Conservation (phyloP, 1,140 invertebrate species). For the Eufriesea mexicana region DNA sequence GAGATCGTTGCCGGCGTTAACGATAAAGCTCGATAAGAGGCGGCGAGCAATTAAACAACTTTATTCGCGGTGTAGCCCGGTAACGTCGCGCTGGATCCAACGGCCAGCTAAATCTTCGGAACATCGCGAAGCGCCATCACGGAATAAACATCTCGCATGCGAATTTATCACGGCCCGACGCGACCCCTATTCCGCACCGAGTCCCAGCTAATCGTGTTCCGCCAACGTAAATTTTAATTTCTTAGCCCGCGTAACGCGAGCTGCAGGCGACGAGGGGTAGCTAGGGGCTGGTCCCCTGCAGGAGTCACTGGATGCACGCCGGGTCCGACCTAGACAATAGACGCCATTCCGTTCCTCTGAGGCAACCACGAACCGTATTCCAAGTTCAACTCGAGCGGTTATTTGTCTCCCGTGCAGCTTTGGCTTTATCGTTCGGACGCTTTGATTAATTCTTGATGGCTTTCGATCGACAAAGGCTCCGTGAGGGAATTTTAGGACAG, state of each 20-base stretch:
- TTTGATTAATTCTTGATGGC: background rate
- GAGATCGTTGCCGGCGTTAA: background rate
- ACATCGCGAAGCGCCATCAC: background rate
- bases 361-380: background rate
- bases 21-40: conserved; percentile 10
- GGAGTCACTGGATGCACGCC: no score
- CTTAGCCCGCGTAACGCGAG: no score
- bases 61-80: background rate
- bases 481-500: background rate
- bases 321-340: no score
- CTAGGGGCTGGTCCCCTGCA: no score
- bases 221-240: conserved; percentile 32
- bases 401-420: background rate
- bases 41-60: conserved; percentile 6
- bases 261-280: no score
- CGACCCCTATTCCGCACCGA: background rate
- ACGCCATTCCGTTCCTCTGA: background rate
- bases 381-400: background rate
- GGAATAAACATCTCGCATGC: background rate
- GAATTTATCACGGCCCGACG: conserved; percentile 5
- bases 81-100: background rate
- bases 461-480: background rate
- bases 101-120: conserved; percentile 20
- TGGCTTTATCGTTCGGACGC: background rate
- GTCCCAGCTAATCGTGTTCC: conserved; percentile 1